Conservation (phyloP, 2,888 invertebrate species). For the Opisthograptis luteolata region DNA sequence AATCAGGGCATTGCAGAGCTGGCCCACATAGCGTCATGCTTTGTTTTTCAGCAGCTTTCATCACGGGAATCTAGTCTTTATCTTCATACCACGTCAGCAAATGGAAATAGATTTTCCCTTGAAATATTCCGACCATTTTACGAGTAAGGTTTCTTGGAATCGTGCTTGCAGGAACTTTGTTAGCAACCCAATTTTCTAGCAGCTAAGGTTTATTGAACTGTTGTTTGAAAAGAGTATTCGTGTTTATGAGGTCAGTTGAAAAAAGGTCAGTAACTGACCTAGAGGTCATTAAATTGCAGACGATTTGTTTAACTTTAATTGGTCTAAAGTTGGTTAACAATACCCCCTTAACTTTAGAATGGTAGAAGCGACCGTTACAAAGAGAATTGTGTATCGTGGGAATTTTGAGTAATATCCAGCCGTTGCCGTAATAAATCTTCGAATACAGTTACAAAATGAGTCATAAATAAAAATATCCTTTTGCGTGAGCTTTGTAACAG, state of each 20-base stretch:
- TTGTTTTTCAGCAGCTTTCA: conserved; percentile 54
- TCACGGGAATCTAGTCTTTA: conserved; percentile 57
- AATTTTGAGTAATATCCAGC: conserved; percentile 24
- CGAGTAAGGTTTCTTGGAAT: conserved; percentile 25
- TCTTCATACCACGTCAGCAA: conserved; percentile 30
- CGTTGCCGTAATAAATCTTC: conserved; percentile 21
- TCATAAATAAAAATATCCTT: conserved; percentile 18
- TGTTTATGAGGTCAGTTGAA: conserved; percentile 13
- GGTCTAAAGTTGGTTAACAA: conserved; percentile 35
- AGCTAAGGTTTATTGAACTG: conserved; percentile 18
- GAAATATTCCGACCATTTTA: conserved; percentile 20
- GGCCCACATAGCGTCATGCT: conserved; percentile 64
- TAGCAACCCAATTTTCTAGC: conserved; percentile 18
- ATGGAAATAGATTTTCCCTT: conserved; percentile 44
- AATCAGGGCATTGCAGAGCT: conserved; percentile 77
- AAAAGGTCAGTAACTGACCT: conserved; percentile 33
- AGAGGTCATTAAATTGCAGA: conserved; percentile 26
- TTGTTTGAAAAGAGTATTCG: background rate
- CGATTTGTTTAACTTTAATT: conserved; percentile 37
- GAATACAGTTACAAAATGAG: conserved; percentile 23
- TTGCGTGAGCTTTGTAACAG: background rate
- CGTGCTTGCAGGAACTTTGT: conserved; percentile 21
- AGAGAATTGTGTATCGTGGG: conserved; percentile 35
- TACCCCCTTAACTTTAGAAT: conserved; percentile 33
- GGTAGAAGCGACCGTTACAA: conserved; percentile 34